These are phyloP conservation scores for Sardina pilchardus DNA, from an alignment of 2,113 vertebrate species.

Conservation along the genomic window DNA sequence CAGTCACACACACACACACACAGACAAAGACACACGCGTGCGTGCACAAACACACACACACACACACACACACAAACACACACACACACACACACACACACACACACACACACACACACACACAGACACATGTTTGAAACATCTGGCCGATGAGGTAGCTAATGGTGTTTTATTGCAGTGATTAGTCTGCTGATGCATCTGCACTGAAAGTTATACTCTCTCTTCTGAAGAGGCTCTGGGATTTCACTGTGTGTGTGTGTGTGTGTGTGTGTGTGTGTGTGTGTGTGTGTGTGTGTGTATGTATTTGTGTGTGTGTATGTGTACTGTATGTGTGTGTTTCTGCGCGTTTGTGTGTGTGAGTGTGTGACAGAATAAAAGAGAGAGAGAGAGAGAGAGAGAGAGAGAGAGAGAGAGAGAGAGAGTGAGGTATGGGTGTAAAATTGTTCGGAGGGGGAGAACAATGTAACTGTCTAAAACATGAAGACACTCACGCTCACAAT, in stretches of 20 bases:
- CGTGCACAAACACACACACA: neutral
- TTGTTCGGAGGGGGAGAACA: constrained; percentile 33
- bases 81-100: neutral
- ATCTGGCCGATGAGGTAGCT: constrained; percentile 5
- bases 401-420: constrained; percentile 27
- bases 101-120: neutral
- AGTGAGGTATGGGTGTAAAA: constrained; percentile 5
- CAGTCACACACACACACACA: neutral
- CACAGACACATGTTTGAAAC: neutral
- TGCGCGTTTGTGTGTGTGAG: neutral
- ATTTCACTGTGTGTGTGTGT: neutral
- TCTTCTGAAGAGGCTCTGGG: neutral
- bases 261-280: neutral
- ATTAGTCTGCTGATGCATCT: constrained; percentile 17
- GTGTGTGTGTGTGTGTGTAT: neutral
- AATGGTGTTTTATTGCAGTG: constrained; percentile 4
- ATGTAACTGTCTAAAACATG: neutral
- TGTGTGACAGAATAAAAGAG: constrained; percentile 28
- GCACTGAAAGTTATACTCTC: neutral
- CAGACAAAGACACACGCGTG: neutral
- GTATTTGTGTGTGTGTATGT: constrained; percentile 35
- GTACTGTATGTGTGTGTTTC: neutral
- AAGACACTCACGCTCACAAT: neutral
- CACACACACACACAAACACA: neutral
- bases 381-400: constrained; percentile 35